A percentile compares a stretch with the other conserved stretches of the same genome.
Conservation (phyloP, 1,140 invertebrate species). For the Lucilia sericata region DNA sequence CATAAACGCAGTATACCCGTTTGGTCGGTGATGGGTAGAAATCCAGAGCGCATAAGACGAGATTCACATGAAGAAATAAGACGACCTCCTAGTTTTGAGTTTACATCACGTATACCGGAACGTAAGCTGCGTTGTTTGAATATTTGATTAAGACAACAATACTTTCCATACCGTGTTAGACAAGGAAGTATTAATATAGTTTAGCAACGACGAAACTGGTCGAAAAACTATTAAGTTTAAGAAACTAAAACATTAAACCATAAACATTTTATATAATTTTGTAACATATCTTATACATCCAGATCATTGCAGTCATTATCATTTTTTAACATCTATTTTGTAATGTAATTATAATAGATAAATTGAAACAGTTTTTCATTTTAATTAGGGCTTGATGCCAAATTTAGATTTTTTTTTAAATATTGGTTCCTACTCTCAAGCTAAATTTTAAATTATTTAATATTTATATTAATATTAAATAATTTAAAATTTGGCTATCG, state of each 20-base stretch:
- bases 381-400: too few relatives aligned
- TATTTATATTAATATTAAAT: too few relatives aligned
- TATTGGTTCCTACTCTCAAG: too few relatives aligned
- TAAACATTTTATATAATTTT: background rate
- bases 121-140: conserved; percentile 83
- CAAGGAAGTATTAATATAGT: background rate
- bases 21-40: conserved; percentile 59
- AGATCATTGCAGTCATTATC: too few relatives aligned
- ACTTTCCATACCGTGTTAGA: background rate
- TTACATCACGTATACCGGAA: conserved; percentile 75
- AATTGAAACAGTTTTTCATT: too few relatives aligned
- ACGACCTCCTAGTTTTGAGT: conserved; percentile 73
- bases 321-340: too few relatives aligned
- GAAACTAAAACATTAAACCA: background rate
- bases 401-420: too few relatives aligned
- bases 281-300: too few relatives aligned
- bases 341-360: too few relatives aligned
- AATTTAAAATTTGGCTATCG: too few relatives aligned
- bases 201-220: background rate
- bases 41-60: conserved; percentile 59
- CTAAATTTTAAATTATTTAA: too few relatives aligned
- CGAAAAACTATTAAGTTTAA: conserved; percentile 8
- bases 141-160: conserved; percentile 70
- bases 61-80: conserved; percentile 66
- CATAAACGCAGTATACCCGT: conserved; percentile 58